Conservation (phyloP, 1,140 invertebrate species). For the Trypoxylus dichotomus region DNA sequence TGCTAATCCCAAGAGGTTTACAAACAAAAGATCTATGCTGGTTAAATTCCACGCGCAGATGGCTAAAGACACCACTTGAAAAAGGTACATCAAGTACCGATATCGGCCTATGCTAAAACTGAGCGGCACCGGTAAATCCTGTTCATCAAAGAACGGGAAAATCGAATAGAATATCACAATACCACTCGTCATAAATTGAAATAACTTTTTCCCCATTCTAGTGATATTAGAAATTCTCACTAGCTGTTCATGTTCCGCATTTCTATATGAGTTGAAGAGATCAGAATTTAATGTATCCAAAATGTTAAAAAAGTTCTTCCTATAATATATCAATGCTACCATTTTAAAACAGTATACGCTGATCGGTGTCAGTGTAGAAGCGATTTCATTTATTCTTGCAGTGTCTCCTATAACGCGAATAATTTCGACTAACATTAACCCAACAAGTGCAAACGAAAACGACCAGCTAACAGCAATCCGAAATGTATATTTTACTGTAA, state of each 20-base stretch:
- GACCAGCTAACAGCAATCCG: not conserved
- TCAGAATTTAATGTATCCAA: slow-evolving; percentile 20
- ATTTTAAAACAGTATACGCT: slow-evolving; percentile 24
- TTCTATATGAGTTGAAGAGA: slow-evolving; percentile 28
- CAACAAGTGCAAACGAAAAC: not conserved
- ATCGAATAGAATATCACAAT: slow-evolving; percentile 18
- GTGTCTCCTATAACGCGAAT: not conserved
- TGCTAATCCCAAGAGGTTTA: slow-evolving; percentile 28
- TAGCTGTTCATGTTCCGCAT: not conserved
- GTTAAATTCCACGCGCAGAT: slow-evolving; percentile 28
- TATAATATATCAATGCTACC: slow-evolving; percentile 1
- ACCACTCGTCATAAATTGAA: not conserved
- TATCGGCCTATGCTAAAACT: slow-evolving; percentile 28
- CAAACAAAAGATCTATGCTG: slow-evolving; percentile 29
- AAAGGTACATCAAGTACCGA: slow-evolving; percentile 16
- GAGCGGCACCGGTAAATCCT: slow-evolving; percentile 31
- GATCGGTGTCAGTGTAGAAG: slow-evolving; percentile 28
- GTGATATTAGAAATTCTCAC: slow-evolving; percentile 5
- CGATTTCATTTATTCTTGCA: slow-evolving; percentile 27
- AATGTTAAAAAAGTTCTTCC: not conserved
- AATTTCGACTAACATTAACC: not conserved
- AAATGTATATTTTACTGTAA: not conserved
- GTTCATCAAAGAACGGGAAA: slow-evolving; percentile 17
- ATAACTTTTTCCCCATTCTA: not conserved
- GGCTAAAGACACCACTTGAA: slow-evolving; percentile 29